phyloP scores from a whole-genome alignment of 1,140 invertebrate genomes.

The Ceratoteleas bidentatus region DNA sequence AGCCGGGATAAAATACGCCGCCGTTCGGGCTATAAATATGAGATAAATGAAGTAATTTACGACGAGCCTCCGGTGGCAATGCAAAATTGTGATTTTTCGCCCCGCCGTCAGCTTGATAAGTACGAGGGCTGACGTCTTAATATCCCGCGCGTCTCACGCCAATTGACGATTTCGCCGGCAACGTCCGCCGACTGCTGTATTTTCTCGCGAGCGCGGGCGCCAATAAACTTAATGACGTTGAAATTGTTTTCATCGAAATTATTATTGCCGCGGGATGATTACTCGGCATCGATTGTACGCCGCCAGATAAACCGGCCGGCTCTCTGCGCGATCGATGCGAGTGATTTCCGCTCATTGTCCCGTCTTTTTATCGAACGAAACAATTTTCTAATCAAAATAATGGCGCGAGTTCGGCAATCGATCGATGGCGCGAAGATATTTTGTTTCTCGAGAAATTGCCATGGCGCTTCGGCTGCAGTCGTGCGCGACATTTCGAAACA shows the following conservation, averaged over 20 bases:
- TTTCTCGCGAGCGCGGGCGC: constrained; percentile 39
- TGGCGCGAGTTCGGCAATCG: constrained; percentile 30
- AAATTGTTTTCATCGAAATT: constrained; percentile 65
- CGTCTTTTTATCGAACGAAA: constrained; percentile 47
- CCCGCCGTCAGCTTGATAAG: neutral
- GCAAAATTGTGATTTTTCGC: constrained; percentile 46
- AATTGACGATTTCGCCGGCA: constrained; percentile 45
- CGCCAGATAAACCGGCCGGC: constrained; percentile 45
- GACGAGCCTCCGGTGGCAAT: constrained; percentile 18
- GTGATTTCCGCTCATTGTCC: constrained; percentile 52
- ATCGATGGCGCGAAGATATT: constrained; percentile 26
- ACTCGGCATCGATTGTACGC: constrained; percentile 56
- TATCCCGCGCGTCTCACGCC: constrained; percentile 11
- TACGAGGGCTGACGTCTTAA: constrained; percentile 40
- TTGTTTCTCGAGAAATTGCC: constrained; percentile 27
- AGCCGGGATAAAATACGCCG: constrained; percentile 45
- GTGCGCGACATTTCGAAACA: neutral
- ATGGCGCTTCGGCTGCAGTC: neutral
- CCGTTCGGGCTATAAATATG: constrained; percentile 49
- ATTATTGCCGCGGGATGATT: constrained; percentile 61
- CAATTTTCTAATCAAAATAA: constrained; percentile 58
- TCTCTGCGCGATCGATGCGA: constrained; percentile 46
- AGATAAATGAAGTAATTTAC: constrained; percentile 51
- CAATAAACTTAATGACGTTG: constrained; percentile 61
- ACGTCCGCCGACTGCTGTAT: constrained; percentile 13